Evolutionary conservation across 2,888 invertebrate genomes (phyloP), one percentile per base, ranked within the genome.

Genomic region (Drosophila longiperda): DNA sequence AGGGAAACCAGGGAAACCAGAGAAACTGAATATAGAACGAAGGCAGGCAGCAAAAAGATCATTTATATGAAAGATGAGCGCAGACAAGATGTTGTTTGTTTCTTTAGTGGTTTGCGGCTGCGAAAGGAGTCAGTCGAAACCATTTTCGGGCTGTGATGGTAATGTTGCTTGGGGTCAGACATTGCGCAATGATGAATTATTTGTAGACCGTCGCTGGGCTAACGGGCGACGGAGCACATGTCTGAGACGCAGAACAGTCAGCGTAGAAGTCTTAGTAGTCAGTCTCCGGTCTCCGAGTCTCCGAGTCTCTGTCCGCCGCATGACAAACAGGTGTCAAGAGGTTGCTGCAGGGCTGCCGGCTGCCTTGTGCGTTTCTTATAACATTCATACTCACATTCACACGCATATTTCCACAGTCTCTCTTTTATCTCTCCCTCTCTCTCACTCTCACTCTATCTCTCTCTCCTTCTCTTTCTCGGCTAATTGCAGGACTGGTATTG

Each of bases 271-370:
- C 42, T 57, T 32, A 50, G 38, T 26, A 32, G 45, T 20, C 33
- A 53, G 54, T 53, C 50, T 40, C 7, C 29, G n/a, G 55, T n/a
- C 26, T 23, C 23, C 29, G 26, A 23, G 26, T 29, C 29, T 26
- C 26, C 29, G 64, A 33, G 48, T 15, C 45, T 48, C 26, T 20
- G 42, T 45, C 71, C 67, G 67, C 67, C 75, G 60, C 76, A 85
- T 76, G 82, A 77, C 83, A 86, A 87, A 90, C 91, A 91, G 90
- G 91, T 90, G 91, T 87, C 90, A 90, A 87, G 75, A 78, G 80
- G 82, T 74, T 71, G 77, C 68, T 66, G 55, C 49, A 63, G 55
- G 55, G 61, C 66, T 54, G 49, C 61, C 61, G 26, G 26, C 26
- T 26, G 26, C 26, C 48, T 50, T 72, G n/a, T 42, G 49, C 42